Evolutionary conservation across 2,797 vertebrate species (phyloP).

Genomic region (Lerista edwardsae): DNA sequence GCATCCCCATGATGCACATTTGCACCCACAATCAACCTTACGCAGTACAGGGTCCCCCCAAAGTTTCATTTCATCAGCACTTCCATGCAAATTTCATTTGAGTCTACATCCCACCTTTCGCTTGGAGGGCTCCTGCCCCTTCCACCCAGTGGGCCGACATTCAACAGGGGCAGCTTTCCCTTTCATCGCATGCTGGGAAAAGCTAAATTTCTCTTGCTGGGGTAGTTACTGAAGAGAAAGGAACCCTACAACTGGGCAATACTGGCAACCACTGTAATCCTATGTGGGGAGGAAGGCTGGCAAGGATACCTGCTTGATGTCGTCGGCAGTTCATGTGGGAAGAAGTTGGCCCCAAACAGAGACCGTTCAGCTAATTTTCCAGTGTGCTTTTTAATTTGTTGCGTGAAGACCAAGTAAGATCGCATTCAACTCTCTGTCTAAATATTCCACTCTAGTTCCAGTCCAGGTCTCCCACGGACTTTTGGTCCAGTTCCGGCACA

Average conservation of each 20-base stretch:
- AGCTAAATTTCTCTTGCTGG: not conserved
- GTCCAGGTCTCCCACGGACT: rapidly evolving
- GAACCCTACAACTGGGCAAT: too few species aligned
- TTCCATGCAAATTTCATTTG: too few species aligned
- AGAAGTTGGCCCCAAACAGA: not conserved
- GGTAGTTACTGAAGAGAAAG: not conserved
- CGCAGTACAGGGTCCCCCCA: too few species aligned
- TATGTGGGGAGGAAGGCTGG: not conserved
- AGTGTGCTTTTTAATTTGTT: not conserved
- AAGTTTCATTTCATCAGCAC: too few species aligned
- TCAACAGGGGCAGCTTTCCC: not conserved
- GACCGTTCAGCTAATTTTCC: not conserved
- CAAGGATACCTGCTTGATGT: not conserved
- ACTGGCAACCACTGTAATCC: not conserved
- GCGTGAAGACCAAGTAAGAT: not conserved
- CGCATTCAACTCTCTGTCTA: not conserved
- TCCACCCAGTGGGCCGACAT: not conserved
- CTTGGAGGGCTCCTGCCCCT: not conserved
- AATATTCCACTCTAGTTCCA: not conserved
- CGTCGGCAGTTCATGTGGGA: not conserved
- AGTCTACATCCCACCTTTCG: not conserved
- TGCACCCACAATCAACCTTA: not conserved
- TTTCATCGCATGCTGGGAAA: not conserved
- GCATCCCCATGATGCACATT: not conserved
- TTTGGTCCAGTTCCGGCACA: rapidly evolving